These are phyloP conservation scores for Tachina fera DNA, from an alignment of 2,888 invertebrate genomes.

Conservation along the genomic window DNA sequence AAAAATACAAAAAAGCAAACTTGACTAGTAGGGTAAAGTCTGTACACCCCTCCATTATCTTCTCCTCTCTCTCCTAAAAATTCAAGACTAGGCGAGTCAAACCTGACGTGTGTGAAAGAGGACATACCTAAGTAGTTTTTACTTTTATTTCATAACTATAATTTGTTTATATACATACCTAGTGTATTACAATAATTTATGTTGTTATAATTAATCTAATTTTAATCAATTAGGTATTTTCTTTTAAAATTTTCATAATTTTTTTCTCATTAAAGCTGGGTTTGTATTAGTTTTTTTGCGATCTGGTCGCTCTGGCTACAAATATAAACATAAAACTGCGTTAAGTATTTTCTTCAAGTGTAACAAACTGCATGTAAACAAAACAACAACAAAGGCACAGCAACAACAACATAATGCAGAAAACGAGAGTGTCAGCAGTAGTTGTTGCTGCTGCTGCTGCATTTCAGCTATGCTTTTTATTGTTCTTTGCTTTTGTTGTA, in stretches of 20 bases:
- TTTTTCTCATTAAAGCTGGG: neutral
- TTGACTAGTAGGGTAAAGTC: too few relatives aligned
- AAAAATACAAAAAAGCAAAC: too few relatives aligned
- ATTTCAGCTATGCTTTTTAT: conserved; percentile 29
- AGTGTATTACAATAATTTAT: too few relatives aligned
- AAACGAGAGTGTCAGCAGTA: conserved; percentile 44
- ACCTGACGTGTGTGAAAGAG: too few relatives aligned
- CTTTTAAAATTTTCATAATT: neutral
- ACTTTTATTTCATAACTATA: too few relatives aligned
- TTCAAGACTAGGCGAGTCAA: too few relatives aligned
- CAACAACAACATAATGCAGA: conserved; percentile 12
- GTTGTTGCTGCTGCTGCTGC: conserved; percentile 6
- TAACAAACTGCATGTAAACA: conserved; percentile 26
- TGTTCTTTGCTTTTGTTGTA: neutral
- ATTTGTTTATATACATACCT: too few relatives aligned
- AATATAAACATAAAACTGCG: neutral
- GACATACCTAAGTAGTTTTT: too few relatives aligned
- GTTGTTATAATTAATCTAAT: too few relatives aligned
- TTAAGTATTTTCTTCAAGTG: conserved; percentile 38
- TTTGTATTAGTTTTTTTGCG: neutral
- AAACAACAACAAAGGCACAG: neutral
- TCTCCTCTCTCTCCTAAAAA: too few relatives aligned
- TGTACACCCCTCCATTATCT: too few relatives aligned
- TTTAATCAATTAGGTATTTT: too few relatives aligned
- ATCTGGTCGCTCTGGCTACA: neutral